Conservation (phyloP, 2,113 vertebrate species). For the Cyprinodon variegatus region DNA sequence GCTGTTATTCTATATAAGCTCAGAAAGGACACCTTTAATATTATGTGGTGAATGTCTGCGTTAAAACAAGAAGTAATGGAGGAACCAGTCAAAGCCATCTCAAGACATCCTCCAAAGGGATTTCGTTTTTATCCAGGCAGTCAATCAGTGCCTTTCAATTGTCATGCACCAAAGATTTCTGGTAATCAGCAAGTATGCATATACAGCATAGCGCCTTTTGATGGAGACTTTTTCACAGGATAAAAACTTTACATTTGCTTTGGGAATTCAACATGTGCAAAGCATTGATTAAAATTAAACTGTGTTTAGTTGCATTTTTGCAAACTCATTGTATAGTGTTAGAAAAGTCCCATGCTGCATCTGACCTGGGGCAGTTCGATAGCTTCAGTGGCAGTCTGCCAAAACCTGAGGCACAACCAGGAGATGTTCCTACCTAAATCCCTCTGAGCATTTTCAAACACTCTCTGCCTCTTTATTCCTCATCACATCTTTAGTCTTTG, state of each 20-base stretch:
- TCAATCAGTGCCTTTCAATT: background rate
- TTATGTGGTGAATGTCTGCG: no score
- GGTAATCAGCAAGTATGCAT: background rate
- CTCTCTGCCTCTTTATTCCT: slow-evolving; percentile 18
- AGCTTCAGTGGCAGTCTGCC: slow-evolving; percentile 1
- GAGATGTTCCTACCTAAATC: slow-evolving; percentile 25
- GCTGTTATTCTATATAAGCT: no score
- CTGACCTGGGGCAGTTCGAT: background rate
- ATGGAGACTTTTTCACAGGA: background rate
- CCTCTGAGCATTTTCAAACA: slow-evolving; percentile 14
- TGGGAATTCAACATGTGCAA: background rate
- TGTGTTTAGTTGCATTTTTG: background rate
- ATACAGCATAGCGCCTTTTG: background rate
- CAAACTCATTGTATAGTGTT: background rate
- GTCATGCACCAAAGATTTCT: background rate
- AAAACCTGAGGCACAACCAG: slow-evolving; percentile 21
- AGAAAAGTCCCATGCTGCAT: background rate
- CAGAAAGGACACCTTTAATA: no score
- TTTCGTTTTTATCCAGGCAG: background rate
- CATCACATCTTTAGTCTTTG: background rate
- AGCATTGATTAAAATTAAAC: background rate
- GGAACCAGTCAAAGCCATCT: no score
- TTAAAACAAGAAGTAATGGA: no score
- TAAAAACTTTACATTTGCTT: background rate
- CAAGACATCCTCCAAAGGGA: background rate